Conservation (phyloP, 1,140 invertebrate genomes). For the Periplaneta americana region DNA sequence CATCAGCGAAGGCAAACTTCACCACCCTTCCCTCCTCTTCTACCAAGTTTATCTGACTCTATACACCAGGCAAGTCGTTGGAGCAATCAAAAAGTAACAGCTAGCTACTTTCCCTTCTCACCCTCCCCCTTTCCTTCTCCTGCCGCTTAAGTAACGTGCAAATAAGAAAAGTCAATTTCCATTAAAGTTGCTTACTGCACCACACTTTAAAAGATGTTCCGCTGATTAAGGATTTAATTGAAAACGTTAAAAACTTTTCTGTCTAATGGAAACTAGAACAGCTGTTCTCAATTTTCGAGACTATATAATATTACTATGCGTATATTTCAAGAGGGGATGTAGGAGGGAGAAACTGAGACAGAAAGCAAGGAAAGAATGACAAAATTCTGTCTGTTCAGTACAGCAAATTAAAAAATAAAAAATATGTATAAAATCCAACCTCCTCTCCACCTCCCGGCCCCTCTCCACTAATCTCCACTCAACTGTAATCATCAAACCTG, state of each 20-base stretch:
- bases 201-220: not conserved
- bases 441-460: too few species aligned
- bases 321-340: not conserved
- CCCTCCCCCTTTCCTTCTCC: not conserved
- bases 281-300: not conserved
- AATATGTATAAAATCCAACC: not conserved
- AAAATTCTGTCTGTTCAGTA: not conserved
- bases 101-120: not conserved
- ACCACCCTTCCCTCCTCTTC: not conserved
- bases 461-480: not conserved
- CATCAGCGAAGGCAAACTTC: not conserved
- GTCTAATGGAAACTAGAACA: not conserved
- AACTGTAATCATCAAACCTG: not conserved
- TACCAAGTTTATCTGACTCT: not conserved
- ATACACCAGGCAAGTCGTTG: not conserved
- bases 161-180: constrained; percentile 15
- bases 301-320: not conserved
- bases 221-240: constrained; percentile 12
- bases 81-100: not conserved
- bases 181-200: constrained; percentile 5
- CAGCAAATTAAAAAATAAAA: not conserved
- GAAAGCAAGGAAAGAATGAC: too few species aligned
- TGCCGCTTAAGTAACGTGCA: not conserved
- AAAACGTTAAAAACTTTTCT: not conserved
- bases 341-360: not conserved